Conservation (phyloP, 1,140 invertebrate species). For the Ephestia elutella region DNA sequence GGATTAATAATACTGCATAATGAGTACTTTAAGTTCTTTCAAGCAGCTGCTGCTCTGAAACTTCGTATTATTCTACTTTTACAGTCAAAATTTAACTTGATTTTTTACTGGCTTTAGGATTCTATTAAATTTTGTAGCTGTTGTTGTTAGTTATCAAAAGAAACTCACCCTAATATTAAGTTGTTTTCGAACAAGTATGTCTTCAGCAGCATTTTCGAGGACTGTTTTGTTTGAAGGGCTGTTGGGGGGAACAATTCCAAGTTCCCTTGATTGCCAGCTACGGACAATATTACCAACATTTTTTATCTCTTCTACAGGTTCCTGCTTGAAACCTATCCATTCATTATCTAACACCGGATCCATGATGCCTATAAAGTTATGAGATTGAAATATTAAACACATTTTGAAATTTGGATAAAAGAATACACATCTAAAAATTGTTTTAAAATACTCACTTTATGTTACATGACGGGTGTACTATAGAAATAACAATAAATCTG, state of each 20-base stretch:
- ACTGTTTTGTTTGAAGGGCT: constrained; percentile 53
- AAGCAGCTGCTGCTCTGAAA: too few relatives aligned
- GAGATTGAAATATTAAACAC: not conserved
- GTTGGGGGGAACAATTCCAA: constrained; percentile 48
- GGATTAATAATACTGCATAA: too few relatives aligned
- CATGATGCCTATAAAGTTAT: constrained; percentile 38
- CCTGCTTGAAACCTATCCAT: constrained; percentile 57
- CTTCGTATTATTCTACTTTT: too few relatives aligned
- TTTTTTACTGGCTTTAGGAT: too few relatives aligned
- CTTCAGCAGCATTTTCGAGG: constrained; percentile 64
- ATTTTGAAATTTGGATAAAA: not conserved
- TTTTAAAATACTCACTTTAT: constrained; percentile 11
- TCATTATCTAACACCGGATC: constrained; percentile 59
- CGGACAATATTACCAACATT: constrained; percentile 52
- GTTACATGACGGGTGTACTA: constrained; percentile 9
- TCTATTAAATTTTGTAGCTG: too few relatives aligned
- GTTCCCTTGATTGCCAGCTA: constrained; percentile 62
- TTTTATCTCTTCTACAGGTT: constrained; percentile 47
- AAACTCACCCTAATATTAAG: constrained; percentile 58
- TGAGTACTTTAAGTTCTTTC: too few relatives aligned
- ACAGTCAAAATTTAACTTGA: too few relatives aligned
- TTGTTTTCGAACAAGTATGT: constrained; percentile 60
- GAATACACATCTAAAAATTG: too few relatives aligned
- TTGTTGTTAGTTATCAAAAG: too few relatives aligned
- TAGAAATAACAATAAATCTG: constrained; percentile 2